Evolutionary conservation across 2,888 invertebrate genomes (phyloP), one percentile per base, ranked within the genome.

Genomic region (Meliscaeva auricollis): DNA sequence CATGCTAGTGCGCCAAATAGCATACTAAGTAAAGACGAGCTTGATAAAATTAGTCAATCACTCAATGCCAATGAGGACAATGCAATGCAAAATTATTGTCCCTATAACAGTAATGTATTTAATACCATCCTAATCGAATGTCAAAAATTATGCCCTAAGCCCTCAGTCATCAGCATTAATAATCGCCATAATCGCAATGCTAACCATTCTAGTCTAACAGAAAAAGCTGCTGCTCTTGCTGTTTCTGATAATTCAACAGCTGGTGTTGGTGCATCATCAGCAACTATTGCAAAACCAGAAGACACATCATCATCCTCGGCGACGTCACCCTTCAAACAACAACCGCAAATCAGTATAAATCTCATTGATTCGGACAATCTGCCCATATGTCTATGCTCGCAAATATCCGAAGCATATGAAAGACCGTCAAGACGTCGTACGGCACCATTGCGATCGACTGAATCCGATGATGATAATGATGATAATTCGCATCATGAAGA

Each of bases 341-440:
- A 88, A 68, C 90, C 91, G 44, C 87, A 87, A 72, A 88, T 91
- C 72, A 91, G 90, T 87, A 90, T 92, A 88, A 91, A 91, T 87
- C 93, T 94, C 0, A 93, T 94, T 13, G 92, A 93, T 54, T 93
- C 93, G 0, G 94, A 94, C 76, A 91, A 91, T 82, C 89, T 90
- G 50, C 90, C 89, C 78, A 89, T 91, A 60, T 91, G 91, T 77
- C 88, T 90, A 88, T 92, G 92, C 85, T 88, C 89, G 13, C 88
- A 88, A 80, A 87, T 88, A 35, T 87, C 88, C 26, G 85, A 85
- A 81, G 76, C 80, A 48, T 68, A 72, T 60, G 85, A 76, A 64
- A 76, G 50, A 62, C 77, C 44, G 17, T 44, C 72, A 20, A 46
- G 62, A 56, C 85, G 81, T 35, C 81, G 85, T 46, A 77, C 81